These are phyloP conservation scores for Nothobranchius kuhntae DNA, from an alignment of 2,113 vertebrate species.

Conservation along the genomic window DNA sequence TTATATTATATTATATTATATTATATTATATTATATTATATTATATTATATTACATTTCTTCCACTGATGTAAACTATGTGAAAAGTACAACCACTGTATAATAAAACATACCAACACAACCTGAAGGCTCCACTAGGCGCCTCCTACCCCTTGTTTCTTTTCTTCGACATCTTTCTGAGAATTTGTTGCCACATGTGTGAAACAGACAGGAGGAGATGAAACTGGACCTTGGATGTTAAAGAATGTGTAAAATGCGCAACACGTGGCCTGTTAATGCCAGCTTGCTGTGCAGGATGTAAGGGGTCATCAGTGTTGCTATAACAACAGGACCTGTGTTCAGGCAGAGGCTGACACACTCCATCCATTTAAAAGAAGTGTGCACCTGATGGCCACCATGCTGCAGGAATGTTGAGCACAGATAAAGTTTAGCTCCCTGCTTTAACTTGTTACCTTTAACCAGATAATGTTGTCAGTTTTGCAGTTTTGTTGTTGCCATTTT, in stretches of 20 bases:
- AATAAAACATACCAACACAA: background rate
- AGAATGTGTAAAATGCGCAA: constrained; percentile 70
- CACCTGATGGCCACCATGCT: background rate
- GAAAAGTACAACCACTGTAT: background rate
- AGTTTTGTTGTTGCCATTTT: too few relatives aligned
- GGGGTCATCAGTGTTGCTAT: constrained; percentile 60
- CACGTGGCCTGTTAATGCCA: constrained; percentile 60
- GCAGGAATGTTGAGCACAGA: too few relatives aligned
- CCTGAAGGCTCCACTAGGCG: background rate
- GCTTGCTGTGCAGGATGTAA: constrained; percentile 65
- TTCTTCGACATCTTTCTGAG: background rate
- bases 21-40: too few relatives aligned
- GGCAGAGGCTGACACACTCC: constrained; percentile 9
- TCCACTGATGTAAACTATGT: too few relatives aligned
- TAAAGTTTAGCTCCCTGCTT: too few relatives aligned
- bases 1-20: too few relatives aligned
- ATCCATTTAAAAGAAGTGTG: background rate
- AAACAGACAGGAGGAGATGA: constrained; percentile 16
- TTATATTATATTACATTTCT: too few relatives aligned
- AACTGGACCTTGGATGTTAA: constrained; percentile 56
- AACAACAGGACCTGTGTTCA: constrained; percentile 48
- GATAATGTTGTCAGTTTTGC: too few relatives aligned
- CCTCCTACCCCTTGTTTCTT: background rate
- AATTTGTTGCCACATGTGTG: constrained; percentile 19
- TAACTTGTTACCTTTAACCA: too few relatives aligned